Evolutionary conservation across 92 coral and sea anemone genomes (phyloP), one percentile per base, ranked within the genome.

Genomic region (Parazoanthus darwini): DNA sequence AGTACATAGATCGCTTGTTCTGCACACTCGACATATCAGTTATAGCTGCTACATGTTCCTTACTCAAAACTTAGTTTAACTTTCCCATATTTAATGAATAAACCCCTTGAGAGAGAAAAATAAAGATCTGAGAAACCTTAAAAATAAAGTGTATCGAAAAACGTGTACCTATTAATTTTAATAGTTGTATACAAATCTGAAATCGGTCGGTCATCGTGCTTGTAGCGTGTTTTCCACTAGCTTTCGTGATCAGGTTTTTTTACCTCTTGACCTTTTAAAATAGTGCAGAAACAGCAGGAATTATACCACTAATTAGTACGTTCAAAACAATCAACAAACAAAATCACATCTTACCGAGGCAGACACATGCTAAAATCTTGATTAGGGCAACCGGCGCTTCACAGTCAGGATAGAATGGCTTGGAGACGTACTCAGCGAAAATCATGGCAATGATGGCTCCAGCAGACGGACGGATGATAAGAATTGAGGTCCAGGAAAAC

Each of bases 351-450:
- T 92, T 94, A 96, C 99, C 98, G 16, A 96, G 92, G 44, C 98
- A 96, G 23, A 93, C 93, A 89, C 96, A 96, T 11, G 99, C 99
- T 51, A 96, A 86, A 2, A 96, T 87, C 87, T 96, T 96, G 74
- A 96, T 88, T 42, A 95, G 88, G 20, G 92, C 77, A 42, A 90
- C 92, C 25, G 98, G 98, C 26, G 92, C 88, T 51, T 82, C 79
- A 10, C 96, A 95, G 36, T 91, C 94, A 1, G 99, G 99, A 43
- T 92, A 96, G 87, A 96, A 96, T 3, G 99, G 99, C 72, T 96
- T 96, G n/a, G 96, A 88, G 63, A 96, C 96, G 88, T 96, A 96
- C 80, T 96, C 98, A 39, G 97, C 99, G 85, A 96, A 96, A 35
- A 93, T 96, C 54, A 96, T 90, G 59, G 98, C 95, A 68, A 96